Conservation (phyloP, 2,888 invertebrate species). For the Andricus quercusramuli region DNA sequence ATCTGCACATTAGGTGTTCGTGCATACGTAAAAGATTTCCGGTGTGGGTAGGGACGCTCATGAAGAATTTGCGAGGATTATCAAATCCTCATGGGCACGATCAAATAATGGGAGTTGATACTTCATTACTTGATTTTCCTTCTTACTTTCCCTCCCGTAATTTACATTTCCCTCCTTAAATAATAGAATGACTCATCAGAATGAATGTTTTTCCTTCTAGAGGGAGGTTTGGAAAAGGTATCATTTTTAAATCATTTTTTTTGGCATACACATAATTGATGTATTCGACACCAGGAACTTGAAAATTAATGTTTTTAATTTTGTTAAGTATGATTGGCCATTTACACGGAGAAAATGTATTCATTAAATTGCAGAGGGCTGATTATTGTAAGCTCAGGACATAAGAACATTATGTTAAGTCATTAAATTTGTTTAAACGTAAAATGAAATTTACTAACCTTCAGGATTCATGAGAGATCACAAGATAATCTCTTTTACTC, state of each 20-base stretch:
- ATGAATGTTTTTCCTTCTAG: conserved; percentile 26
- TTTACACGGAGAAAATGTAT: too few relatives aligned
- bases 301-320: too few relatives aligned
- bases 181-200: neutral
- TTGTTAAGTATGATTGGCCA: too few relatives aligned
- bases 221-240: conserved; percentile 51
- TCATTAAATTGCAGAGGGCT: too few relatives aligned
- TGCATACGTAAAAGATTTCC: conserved; percentile 21
- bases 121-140: conserved; percentile 6
- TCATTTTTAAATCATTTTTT: neutral
- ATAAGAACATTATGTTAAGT: too few relatives aligned
- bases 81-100: neutral
- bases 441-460: too few relatives aligned
- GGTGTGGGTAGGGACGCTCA: conserved; percentile 24
- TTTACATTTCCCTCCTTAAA: neutral
- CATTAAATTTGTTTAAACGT: too few relatives aligned
- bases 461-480: too few relatives aligned
- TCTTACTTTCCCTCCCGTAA: neutral
- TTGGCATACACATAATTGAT: too few relatives aligned
- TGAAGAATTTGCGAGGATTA: neutral
- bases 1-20: conserved; percentile 43
- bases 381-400: too few relatives aligned
- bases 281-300: too few relatives aligned
- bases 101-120: neutral
- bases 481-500: too few relatives aligned